Conservation (phyloP, 1,140 invertebrate genomes). For the Dermatophagoides farinae region DNA sequence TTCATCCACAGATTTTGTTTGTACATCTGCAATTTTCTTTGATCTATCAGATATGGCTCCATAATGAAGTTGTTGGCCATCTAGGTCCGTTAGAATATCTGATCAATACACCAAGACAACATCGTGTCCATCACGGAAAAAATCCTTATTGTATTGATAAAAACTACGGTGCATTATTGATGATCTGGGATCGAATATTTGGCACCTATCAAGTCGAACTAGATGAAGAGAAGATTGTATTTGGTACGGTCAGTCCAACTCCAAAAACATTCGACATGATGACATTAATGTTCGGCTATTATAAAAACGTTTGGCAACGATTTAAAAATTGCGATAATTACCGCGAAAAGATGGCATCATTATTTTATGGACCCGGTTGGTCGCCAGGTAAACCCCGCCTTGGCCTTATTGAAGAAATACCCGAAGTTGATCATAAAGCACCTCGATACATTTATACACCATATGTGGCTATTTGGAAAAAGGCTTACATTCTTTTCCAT, state of each 20-base stretch:
- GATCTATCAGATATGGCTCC: constrained; percentile 78
- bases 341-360: constrained; percentile 13
- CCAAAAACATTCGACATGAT: constrained; percentile 50
- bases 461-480: background rate
- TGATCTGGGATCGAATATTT: constrained; percentile 37
- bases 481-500: background rate
- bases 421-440: background rate
- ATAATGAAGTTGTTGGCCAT: constrained; percentile 52
- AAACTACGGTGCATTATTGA: constrained; percentile 39
- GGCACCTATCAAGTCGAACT: constrained; percentile 30
- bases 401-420: constrained; percentile 15
- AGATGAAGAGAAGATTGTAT: constrained; percentile 44
- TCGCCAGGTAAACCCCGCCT: constrained; percentile 15
- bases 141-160: constrained; percentile 43
- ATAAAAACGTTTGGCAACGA: constrained; percentile 13
- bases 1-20: constrained; percentile 59
- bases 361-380: constrained; percentile 20
- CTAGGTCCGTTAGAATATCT: constrained; percentile 61
- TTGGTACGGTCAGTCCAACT: constrained; percentile 58
- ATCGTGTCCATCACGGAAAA: constrained; percentile 67
- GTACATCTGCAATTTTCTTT: constrained; percentile 66
- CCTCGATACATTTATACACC: constrained; percentile 5
- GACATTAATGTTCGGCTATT: constrained; percentile 25
- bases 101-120: constrained; percentile 68
- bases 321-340: constrained; percentile 8